phyloP scores from a whole-genome alignment of 2,113 vertebrate genomes.

The Shinisaurus crocodilurus region DNA sequence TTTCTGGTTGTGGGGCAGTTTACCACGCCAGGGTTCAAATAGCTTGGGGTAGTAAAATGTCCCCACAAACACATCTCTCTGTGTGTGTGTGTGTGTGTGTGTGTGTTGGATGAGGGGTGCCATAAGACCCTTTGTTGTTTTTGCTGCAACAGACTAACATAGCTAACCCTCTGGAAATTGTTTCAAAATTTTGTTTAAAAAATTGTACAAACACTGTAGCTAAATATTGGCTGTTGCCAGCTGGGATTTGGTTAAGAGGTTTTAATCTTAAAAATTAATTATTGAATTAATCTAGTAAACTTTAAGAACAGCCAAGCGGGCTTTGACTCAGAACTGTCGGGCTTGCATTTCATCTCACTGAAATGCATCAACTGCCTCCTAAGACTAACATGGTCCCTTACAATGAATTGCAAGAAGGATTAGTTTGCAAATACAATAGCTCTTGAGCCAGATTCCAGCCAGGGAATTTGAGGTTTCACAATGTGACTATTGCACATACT shows the following conservation, averaged over 20 bases:
- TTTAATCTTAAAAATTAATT: not conserved
- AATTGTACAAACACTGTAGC: not conserved
- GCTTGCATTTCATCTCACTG: not conserved
- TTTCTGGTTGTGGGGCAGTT: no score
- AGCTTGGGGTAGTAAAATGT: no score
- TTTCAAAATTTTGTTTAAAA: not conserved
- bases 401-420: not conserved
- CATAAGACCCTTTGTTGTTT: not conserved
- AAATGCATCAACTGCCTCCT: not conserved
- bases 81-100: no score
- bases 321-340: not conserved
- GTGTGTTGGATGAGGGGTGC: no score
- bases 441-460: not conserved
- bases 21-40: no score
- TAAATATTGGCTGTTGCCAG: not conserved
- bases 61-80: no score
- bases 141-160: no score
- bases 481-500: not conserved
- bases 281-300: not conserved
- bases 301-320: not conserved
- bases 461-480: not conserved
- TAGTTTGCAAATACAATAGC: not conserved
- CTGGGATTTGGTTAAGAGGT: not conserved
- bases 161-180: not conserved
- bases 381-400: not conserved